phyloP scores from a whole-genome alignment of 2,888 invertebrate species.

The Embidobia sp. region DNA sequence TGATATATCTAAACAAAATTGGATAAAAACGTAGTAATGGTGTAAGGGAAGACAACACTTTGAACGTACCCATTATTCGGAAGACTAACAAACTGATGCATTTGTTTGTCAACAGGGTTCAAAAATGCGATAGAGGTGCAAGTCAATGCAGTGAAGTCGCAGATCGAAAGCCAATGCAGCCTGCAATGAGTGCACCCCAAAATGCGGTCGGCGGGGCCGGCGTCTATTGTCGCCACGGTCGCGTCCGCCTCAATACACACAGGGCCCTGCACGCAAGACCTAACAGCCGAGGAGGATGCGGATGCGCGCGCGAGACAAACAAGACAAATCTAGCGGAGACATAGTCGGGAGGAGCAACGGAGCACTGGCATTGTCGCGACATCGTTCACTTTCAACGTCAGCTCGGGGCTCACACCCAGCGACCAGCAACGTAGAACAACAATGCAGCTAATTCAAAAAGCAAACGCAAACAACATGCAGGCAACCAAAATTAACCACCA shows the following conservation, averaged over 20 bases:
- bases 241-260: constrained; percentile 71
- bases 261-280: constrained; percentile 62
- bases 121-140: constrained; percentile 98
- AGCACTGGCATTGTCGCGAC: constrained; percentile 36
- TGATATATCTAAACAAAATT: too few species aligned
- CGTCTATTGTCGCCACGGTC: constrained; percentile 70
- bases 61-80: too few species aligned
- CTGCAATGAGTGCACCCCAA: constrained; percentile 89
- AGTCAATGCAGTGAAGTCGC: constrained; percentile 97
- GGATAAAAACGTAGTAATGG: too few species aligned
- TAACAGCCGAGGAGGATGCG: constrained; percentile 32
- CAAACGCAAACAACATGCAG: not conserved
- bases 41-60: too few species aligned
- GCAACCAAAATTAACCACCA: constrained; percentile 16
- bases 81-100: too few species aligned
- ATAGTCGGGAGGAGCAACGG: constrained; percentile 29
- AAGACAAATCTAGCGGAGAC: constrained; percentile 43
- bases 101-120: constrained; percentile 89
- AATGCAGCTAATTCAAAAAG: constrained; percentile 29
- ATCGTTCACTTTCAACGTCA: constrained; percentile 22
- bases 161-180: constrained; percentile 98
- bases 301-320: constrained; percentile 58
- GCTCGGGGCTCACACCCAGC: constrained; percentile 21
- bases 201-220: constrained; percentile 72
- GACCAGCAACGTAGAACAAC: constrained; percentile 20